Conservation (phyloP, 1,140 invertebrate species). For the Pseudomyrmex gracilis region DNA sequence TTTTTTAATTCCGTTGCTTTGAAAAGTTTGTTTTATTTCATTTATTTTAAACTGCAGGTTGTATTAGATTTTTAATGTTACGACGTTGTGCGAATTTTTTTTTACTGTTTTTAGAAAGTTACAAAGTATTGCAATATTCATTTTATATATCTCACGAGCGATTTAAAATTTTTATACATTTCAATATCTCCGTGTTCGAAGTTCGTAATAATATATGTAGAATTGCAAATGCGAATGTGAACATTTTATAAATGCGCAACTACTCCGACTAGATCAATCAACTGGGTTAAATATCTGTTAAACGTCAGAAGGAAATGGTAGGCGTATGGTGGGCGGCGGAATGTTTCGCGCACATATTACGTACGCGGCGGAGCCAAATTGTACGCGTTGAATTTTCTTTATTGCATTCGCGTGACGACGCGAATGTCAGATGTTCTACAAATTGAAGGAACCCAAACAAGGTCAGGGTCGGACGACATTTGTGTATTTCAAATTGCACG, state of each 20-base stretch:
- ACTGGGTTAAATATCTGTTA: neutral
- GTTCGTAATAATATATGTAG: neutral
- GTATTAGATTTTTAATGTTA: too few relatives aligned
- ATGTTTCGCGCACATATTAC: neutral
- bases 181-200: neutral
- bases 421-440: slow-evolving; percentile 16
- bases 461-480: neutral
- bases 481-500: slow-evolving; percentile 28
- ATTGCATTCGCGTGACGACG: neutral
- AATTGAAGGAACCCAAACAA: slow-evolving; percentile 22
- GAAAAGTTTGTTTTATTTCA: neutral
- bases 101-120: too few relatives aligned
- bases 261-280: neutral
- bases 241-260: neutral
- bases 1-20: neutral
- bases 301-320: neutral
- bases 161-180: too few relatives aligned
- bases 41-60: neutral
- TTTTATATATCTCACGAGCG: too few relatives aligned
- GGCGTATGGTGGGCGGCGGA: too few relatives aligned
- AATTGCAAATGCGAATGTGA: neutral
- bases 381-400: neutral
- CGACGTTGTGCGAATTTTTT: too few relatives aligned
- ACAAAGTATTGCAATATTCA: too few relatives aligned
- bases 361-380: neutral